Percentiles rank a stretch among this genome's conserved stretches.
Evolutionary conservation across 1,140 invertebrate genomes (phyloP).

Genomic region (Leptinotarsa texana): DNA sequence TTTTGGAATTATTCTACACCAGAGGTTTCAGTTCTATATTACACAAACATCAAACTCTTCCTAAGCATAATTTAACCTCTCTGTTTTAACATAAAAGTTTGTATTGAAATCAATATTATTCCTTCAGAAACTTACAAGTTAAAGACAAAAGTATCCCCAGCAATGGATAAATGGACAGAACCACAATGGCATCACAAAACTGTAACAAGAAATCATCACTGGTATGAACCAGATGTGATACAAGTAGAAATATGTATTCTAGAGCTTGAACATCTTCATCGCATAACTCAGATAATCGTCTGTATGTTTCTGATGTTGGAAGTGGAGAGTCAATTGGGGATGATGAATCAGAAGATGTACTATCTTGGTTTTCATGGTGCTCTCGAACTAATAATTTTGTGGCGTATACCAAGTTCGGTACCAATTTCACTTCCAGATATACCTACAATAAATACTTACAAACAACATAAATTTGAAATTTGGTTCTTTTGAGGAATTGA

Average conservation of each 20-base stretch:
- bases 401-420: conserved; percentile 77
- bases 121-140: conserved; percentile 28
- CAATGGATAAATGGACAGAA: conserved; percentile 63
- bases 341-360: conserved; percentile 30
- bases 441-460: conserved; percentile 55
- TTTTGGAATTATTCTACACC: too few relatives aligned
- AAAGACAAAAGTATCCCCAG: conserved; percentile 61
- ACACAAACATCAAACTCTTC: too few relatives aligned
- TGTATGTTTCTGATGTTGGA: conserved; percentile 40
- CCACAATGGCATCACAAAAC: conserved; percentile 75
- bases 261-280: conserved; percentile 67
- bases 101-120: too few relatives aligned
- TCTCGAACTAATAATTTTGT: conserved; percentile 65
- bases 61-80: too few relatives aligned
- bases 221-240: conserved; percentile 72
- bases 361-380: conserved; percentile 41
- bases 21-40: too few relatives aligned
- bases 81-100: too few relatives aligned
- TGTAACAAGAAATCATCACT: conserved; percentile 73
- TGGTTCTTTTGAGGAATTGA: too few relatives aligned
- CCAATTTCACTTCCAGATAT: conserved; percentile 74
- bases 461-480: neutral
- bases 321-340: conserved; percentile 21
- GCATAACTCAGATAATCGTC: conserved; percentile 58
- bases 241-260: conserved; percentile 68